Evolutionary conservation across 2,113 vertebrate genomes (phyloP).

Genomic region (Lycaon pictus): DNA sequence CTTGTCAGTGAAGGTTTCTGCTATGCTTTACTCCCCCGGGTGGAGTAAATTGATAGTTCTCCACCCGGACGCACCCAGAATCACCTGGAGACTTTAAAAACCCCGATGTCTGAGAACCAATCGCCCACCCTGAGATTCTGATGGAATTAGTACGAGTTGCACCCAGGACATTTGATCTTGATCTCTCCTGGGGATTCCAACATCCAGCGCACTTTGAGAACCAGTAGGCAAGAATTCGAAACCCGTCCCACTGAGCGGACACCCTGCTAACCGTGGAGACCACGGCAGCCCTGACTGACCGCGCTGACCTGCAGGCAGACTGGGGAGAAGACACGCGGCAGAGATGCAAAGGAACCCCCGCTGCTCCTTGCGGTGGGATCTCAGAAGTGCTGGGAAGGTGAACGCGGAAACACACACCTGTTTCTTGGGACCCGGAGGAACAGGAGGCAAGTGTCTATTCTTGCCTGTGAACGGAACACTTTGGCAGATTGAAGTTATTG

Average conservation of each 20-base stretch:
- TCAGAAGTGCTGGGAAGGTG: background rate
- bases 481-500: background rate
- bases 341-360: background rate
- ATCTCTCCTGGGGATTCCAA: background rate
- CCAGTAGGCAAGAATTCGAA: background rate
- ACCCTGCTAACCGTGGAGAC: background rate
- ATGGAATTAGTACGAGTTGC: background rate
- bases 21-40: background rate
- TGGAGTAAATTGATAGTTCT: background rate
- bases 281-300: background rate
- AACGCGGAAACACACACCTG: background rate
- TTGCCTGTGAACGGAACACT: background rate
- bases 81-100: background rate
- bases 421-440: background rate
- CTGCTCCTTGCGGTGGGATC: background rate
- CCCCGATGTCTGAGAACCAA: background rate
- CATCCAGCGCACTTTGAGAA: background rate
- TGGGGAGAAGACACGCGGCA: background rate
- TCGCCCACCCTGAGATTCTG: background rate
- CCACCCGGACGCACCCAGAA: background rate
- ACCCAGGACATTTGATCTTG: background rate
- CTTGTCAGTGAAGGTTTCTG: background rate
- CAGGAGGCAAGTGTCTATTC: background rate
- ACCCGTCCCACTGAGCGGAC: background rate
- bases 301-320: background rate